Evolutionary conservation across 2,113 vertebrate species (phyloP), one percentile per base, ranked within the genome.

Genomic region (Corynorhinus townsendii): DNA sequence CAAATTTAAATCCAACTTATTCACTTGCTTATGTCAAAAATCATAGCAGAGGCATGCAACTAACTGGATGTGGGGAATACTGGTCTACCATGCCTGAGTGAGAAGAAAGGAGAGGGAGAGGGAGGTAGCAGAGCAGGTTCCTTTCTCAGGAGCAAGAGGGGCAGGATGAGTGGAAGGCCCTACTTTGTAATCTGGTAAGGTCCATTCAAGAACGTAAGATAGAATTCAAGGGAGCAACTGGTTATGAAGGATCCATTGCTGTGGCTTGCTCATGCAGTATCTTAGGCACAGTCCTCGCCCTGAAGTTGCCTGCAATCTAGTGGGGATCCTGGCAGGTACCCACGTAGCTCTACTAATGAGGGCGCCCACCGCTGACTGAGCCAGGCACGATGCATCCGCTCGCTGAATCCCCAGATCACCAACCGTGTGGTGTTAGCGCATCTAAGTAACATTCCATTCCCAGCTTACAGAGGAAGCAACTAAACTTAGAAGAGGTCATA

Each of bases 351-450:
- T 59, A 0, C 11, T 24, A 43, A 30, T 12, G 7, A 24, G 3
- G 12, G 66, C 8, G 26, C 22, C 56, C 68, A 3, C 24, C 1
- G 0, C 0, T n/a, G 24, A 35, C n/a, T 11, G 24, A 9, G 43
- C 17, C 22, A 6, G 35, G 5, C 33, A 11, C 1, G 2, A 40
- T 28, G 6, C 11, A 5, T 16, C 7, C 22, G 59, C 11, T 88
- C 43, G 6, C 7, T 2, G 28, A 54, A 49, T 16, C 68, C 26
- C 82, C 17, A 5, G 52, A 11, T 22, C 43, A 22, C 24, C 14
- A 28, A 6, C 75, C 33, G 2, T 5, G 17, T 22, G 68, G 43
- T 2, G 11, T 5, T 17, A 14, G 26, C n/a, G 33, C 8, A 7
- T 52, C 56, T 56, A 1, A 1, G 28, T 7, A 19, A 62, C 26